Evolutionary conservation across 2,113 vertebrate species (phyloP), one percentile per base, ranked within the genome.

Genomic region (Ptilonorhynchus violaceus): DNA sequence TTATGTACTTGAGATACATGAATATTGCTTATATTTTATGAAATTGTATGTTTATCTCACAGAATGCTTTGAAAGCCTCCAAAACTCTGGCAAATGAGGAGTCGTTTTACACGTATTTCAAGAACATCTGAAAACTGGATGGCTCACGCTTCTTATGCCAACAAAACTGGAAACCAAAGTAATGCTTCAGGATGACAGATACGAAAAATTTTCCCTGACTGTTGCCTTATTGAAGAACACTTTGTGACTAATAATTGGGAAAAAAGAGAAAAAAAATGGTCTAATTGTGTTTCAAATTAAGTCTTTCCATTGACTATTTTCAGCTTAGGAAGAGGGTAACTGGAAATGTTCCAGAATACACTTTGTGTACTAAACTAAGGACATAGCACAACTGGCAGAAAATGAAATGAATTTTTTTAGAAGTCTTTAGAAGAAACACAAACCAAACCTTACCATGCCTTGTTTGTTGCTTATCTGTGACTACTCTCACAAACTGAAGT

Each of bases 21-120:
- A 84, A 31, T 72, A 91, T 15, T 80, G 55, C 50, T 94, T 89
- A 46, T 11, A 64, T 55, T 89, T 87, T 68, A 74, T 79, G 47
- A 85, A 89, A 56, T 70, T 27, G 11, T 84, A 84, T 53, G 50
- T 59, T 96, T 95, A 92, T 76, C 22, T 76, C 33, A 4, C 41
- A 82, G 11, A 19, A 82, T 70, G 66, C 63, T 94, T 92, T 93
- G 88, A 95, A 96, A 94, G 78, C 30, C 67, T 91, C 76, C 12
- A 79, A 85, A 96, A 68, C 50, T 46, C 52, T 84, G 82, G 30
- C 42, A 93, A 83, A 44, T 49, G 28, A 95, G 70, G 66, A 67
- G 44, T 73, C n/a, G 50, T 85, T 94, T 88, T 50, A 77, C 37
- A 67, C 78, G 35, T 41, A 70, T 64, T 96, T 86, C 74, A 83